Evolutionary conservation across 1,140 invertebrate genomes (phyloP), one percentile per base, ranked within the genome.

Genomic region (Cecropterus lyciades): DNA sequence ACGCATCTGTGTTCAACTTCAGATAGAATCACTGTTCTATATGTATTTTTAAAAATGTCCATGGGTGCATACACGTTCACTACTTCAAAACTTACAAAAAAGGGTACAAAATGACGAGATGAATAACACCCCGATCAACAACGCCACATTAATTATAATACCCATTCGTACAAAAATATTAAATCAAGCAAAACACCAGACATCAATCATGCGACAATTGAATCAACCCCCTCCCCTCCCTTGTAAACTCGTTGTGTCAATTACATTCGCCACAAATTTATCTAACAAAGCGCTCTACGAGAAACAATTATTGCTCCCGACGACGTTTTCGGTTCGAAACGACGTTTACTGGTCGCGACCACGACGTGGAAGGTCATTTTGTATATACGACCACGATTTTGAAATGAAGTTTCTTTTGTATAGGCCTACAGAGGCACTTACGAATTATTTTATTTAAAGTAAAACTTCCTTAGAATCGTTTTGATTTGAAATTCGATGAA

Each of bases 201-300:
- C 57, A 49, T 62, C 57, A 62, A 49, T 62, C 57, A 62, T 62
- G 40, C 14, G 45, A 48, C 57, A 62, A 62, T 62, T 49, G 43
- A 60, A 60, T 60, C 15, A 9, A 5, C 57, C n/a, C 24, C 42
- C 43, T 11, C 9, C 24, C 53, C 40, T 14, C 7, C 42, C 27
- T 33, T 59, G 42, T 59, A 59, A 59, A 59, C 24, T 59, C 40
- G 42, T 59, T 48, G 56, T 59, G 56, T 59, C 56, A 48, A 59
- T 59, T 59, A 48, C 56, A 48, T 48, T 59, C 56, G 20, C 56
- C 56, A 17, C 56, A 46, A 48, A 59, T 53, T 53, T 59, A 48
- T 60, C 56, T 60, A 60, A 60, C 56, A 60, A 60, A 60, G 56
- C 27, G 43, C 15, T 48, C 24, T 48, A 33, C 56, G 27, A 60